A percentile compares a stretch with the other conserved stretches of the same genome.
Evolutionary conservation across 2,113 vertebrate species (phyloP).

Genomic region (Castor canadensis): DNA sequence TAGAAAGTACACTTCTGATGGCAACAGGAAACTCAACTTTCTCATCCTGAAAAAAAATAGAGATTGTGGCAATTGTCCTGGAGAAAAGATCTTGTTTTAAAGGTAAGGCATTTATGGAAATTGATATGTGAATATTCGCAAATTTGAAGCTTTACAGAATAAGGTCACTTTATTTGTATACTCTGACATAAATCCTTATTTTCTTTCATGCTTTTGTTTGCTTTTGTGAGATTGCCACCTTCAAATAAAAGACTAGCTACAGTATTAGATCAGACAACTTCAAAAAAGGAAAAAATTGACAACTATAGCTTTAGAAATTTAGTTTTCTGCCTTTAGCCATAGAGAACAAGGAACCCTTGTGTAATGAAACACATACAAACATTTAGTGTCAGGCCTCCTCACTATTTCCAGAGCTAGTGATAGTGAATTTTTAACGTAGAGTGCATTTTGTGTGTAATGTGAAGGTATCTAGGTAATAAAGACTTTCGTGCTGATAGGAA

Average conservation of each 20-base stretch:
- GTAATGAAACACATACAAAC: not conserved
- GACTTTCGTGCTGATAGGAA: not conserved
- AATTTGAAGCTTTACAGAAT: conserved; percentile 53
- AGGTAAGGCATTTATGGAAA: conserved; percentile 52
- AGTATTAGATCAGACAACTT: conserved; percentile 63
- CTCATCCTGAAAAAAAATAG: not conserved
- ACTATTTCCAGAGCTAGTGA: not conserved
- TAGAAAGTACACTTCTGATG: not conserved
- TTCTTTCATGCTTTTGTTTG: conserved; percentile 57
- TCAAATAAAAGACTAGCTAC: conserved; percentile 62
- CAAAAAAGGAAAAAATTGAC: conserved; percentile 20
- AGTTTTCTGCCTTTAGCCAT: conserved; percentile 33
- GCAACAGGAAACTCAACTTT: not conserved
- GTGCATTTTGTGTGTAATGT: not conserved
- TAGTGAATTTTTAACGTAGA: not conserved
- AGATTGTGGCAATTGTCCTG: not conserved
- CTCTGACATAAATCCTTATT: conserved; percentile 41
- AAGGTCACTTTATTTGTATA: conserved; percentile 57
- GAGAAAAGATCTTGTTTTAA: not conserved
- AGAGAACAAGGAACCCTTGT: not conserved
- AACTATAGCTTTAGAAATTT: conserved; percentile 13
- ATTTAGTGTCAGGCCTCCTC: not conserved
- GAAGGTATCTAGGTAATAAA: not conserved
- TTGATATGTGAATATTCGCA: conserved; percentile 42
- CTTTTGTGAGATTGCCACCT: conserved; percentile 56